Evolutionary conservation across 2,797 vertebrate genomes (phyloP).

Genomic region (Pseudochirops corinnae): DNA sequence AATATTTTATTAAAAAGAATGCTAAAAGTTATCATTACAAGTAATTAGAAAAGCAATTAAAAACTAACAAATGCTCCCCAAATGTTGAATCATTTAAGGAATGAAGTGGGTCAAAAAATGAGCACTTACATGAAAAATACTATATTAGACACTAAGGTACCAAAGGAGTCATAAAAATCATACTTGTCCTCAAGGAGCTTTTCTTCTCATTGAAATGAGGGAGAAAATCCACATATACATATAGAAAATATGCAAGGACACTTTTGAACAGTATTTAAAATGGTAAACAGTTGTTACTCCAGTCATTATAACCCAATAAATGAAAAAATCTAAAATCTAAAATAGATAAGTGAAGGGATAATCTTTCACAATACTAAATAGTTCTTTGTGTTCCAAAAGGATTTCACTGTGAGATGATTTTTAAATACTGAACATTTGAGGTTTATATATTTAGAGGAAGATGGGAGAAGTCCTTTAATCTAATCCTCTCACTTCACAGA

Average conservation of each 20-base stretch:
- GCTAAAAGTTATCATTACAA: too few relatives aligned
- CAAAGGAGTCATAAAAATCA: slow-evolving; percentile 44
- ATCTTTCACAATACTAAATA: slow-evolving; percentile 15
- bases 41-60: too few relatives aligned
- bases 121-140: not conserved
- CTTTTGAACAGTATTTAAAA: too few relatives aligned
- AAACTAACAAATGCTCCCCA: too few relatives aligned
- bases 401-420: slow-evolving; percentile 17
- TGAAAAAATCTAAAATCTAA: slow-evolving; percentile 16
- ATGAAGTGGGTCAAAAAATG: too few relatives aligned
- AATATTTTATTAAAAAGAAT: too few relatives aligned
- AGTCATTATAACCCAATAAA: slow-evolving; percentile 31
- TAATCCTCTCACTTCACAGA: too few relatives aligned
- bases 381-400: slow-evolving; percentile 15
- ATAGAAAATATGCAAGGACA: too few relatives aligned
- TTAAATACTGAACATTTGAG: not conserved
- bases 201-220: not conserved
- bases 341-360: slow-evolving; percentile 3
- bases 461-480: too few relatives aligned
- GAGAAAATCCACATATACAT: too few relatives aligned
- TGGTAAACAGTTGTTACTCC: not conserved
- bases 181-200: not conserved
- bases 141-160: not conserved
- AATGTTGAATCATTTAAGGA: too few relatives aligned
- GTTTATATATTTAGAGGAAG: too few relatives aligned